A percentile compares a stretch with the other conserved stretches of the same genome.
These are phyloP conservation scores for Cylas formicarius DNA, from an alignment of 1,140 invertebrate genomes.

Conservation along the genomic window DNA sequence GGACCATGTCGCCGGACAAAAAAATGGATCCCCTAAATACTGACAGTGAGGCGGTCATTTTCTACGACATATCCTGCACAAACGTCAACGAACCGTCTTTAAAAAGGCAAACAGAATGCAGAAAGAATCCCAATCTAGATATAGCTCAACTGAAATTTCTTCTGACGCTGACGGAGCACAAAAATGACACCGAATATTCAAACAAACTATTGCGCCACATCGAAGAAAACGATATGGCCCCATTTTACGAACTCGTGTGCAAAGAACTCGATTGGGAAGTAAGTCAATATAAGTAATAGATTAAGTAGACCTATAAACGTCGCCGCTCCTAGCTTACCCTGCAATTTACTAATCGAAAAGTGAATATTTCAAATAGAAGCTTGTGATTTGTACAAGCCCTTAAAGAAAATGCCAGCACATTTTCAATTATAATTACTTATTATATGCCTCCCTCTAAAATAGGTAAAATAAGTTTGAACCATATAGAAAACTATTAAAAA, in stretches of 20 bases:
- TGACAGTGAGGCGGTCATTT: slow-evolving; percentile 16
- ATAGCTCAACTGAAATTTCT: slow-evolving; percentile 65
- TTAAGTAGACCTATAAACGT: too few relatives aligned
- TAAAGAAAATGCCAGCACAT: too few relatives aligned
- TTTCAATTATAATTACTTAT: too few relatives aligned
- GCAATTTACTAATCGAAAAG: too few relatives aligned
- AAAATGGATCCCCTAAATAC: slow-evolving; percentile 16
- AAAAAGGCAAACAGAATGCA: background rate
- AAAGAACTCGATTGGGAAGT: slow-evolving; percentile 69
- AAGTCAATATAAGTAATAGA: too few relatives aligned
- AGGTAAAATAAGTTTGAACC: too few relatives aligned
- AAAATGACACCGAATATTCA: slow-evolving; percentile 53
- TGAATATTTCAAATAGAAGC: too few relatives aligned
- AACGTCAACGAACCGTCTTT: slow-evolving; percentile 6
- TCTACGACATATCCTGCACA: slow-evolving; percentile 17
- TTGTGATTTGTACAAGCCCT: too few relatives aligned
- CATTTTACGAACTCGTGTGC: slow-evolving; percentile 87
- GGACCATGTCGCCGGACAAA: background rate
- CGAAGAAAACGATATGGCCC: slow-evolving; percentile 82
- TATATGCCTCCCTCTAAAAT: too few relatives aligned
- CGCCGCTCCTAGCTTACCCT: too few relatives aligned
- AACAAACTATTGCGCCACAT: slow-evolving; percentile 68
- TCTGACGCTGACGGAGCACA: slow-evolving; percentile 58
- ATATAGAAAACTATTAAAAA: too few relatives aligned
- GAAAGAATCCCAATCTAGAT: slow-evolving; percentile 25